These are phyloP conservation scores for Macrophya alboannulata DNA, from an alignment of 2,888 invertebrate species.

Conservation along the genomic window DNA sequence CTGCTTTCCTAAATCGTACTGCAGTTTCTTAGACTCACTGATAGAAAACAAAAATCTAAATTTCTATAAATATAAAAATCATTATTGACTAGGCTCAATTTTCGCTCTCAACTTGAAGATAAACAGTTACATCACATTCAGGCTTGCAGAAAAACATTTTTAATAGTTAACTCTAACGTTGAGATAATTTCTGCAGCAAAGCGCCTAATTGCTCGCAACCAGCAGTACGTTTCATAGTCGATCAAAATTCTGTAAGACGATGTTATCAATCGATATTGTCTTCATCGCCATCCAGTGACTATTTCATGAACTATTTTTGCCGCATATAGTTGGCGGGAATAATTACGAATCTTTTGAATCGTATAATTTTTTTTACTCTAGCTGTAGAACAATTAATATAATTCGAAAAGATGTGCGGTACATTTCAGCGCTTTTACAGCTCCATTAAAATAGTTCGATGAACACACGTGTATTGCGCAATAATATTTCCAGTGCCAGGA, in stretches of 20 bases:
- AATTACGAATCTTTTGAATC: neutral
- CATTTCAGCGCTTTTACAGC: neutral
- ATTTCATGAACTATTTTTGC: neutral
- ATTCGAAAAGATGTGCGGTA: neutral
- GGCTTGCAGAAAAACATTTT: neutral
- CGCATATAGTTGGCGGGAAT: constrained; percentile 1
- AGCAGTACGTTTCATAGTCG: neutral
- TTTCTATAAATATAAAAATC: neutral
- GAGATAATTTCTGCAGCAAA: neutral
- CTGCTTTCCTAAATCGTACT: neutral
- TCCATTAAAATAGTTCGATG: neutral
- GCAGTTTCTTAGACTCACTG: neutral
- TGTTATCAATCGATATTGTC: neutral
- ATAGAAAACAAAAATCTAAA: neutral
- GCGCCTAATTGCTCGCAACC: constrained; percentile 2
- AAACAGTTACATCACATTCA: neutral
- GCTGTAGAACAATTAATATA: neutral
- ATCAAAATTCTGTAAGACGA: neutral
- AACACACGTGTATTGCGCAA: neutral
- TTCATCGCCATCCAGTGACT: neutral
- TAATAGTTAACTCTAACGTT: neutral
- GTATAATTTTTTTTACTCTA: neutral
- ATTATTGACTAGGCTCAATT: neutral
- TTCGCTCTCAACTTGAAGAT: neutral
- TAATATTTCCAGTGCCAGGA: neutral